Evolutionary conservation across 2,797 vertebrate genomes (phyloP), one percentile per base, ranked within the genome.

Genomic region (Sylvilagus floridanus): DNA sequence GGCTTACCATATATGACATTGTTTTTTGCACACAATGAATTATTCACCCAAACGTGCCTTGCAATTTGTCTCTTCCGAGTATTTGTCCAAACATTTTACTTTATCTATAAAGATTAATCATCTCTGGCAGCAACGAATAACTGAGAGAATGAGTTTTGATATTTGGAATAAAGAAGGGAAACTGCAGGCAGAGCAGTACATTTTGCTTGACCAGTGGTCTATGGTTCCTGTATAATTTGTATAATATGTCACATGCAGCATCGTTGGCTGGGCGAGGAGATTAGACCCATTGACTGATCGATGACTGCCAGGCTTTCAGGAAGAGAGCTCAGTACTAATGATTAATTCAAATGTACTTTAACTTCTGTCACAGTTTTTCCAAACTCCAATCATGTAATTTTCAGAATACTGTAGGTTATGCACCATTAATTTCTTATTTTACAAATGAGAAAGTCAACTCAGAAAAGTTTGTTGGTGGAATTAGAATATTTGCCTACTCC

Each of bases 41-140:
- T 93, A 95, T 95, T 96, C 90, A 87, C 94, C 75, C 2, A 2
- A 95, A 91, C 91, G 85, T 97, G 91, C 88, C 96, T 97, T 83
- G 90, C 92, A 94, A 85, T 97, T 97, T 96, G 95, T 88, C 88
- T 96, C 83, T 82, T 85, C 68, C 75, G 72, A 94, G 60, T 82
- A 84, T 94, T 92, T 96, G 52, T 93, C 88, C 96, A 96, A 96
- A 93, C 90, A 89, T 96, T 96, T 96, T 89, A 96, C 92, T 97
- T 91, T 96, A 97, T 93, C 95, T 96, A 26, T 84, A 92, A 95
- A 97, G 91, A 95, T 96, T 96, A 96, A 95, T 95, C 90, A 96
- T 90, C 92, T 93, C 75, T 96, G 83, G 63, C 90, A 96, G 92
- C 90, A 90, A 92, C 96, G 93, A 96, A 96, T 96, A 96, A 93